These are phyloP conservation scores for Drosophila emarginata DNA, from an alignment of 2,888 invertebrate genomes.

Conservation along the genomic window DNA sequence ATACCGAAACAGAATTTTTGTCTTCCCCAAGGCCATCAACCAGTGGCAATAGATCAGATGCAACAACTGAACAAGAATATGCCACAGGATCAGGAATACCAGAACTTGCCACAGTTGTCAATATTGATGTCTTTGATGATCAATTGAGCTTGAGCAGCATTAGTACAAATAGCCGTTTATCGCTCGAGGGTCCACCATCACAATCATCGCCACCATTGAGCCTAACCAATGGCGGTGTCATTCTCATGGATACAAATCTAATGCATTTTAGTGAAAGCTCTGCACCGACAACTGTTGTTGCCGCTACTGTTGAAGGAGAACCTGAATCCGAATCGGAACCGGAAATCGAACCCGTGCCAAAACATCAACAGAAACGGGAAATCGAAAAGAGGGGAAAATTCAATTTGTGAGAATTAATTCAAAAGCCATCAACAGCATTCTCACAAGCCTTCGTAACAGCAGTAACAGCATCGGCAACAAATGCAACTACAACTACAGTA, in stretches of 20 bases:
- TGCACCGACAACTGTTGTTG: slow-evolving; percentile 7
- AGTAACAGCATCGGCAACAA: slow-evolving; percentile 12
- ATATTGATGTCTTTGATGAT: slow-evolving; percentile 85
- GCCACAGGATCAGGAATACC: background rate
- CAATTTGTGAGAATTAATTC: slow-evolving; percentile 80
- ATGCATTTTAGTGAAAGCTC: slow-evolving; percentile 87
- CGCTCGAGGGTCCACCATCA: slow-evolving; percentile 86
- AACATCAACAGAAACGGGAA: background rate
- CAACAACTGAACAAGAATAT: background rate
- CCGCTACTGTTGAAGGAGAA: background rate
- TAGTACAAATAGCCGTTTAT: slow-evolving; percentile 91
- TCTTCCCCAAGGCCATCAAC: slow-evolving; percentile 37
- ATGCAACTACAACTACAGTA: slow-evolving; percentile 27
- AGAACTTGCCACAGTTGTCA: slow-evolving; percentile 84
- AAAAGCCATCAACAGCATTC: slow-evolving; percentile 57
- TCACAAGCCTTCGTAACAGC: background rate
- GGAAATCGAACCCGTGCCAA: background rate
- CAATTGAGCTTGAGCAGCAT: slow-evolving; percentile 93
- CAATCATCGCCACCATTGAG: slow-evolving; percentile 88
- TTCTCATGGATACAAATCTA: slow-evolving; percentile 83
- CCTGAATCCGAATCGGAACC: slow-evolving; percentile 15
- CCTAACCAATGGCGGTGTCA: slow-evolving; percentile 84
- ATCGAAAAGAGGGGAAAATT: background rate
- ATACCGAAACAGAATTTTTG: slow-evolving; percentile 6
- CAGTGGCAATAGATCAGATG: slow-evolving; percentile 18